Percentiles rank a stretch among this genome's conserved stretches.
phyloP scores from a whole-genome alignment of 2,113 vertebrate genomes.

The Apistogramma diplotaenia region DNA sequence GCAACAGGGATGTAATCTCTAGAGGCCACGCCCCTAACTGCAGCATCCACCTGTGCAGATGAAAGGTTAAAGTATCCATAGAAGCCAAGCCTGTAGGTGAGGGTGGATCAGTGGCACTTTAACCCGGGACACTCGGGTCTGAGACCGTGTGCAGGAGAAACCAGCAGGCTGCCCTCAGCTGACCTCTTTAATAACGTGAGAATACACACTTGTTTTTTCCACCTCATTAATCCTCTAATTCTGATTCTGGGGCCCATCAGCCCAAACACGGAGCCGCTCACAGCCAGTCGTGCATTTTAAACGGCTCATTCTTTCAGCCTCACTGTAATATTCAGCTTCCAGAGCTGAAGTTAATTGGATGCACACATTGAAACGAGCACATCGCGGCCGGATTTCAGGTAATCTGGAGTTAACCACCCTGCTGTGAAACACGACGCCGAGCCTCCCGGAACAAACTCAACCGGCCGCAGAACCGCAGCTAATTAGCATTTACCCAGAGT shows the following conservation, averaged over 20 bases:
- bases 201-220: neutral
- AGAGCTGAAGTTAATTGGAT: neutral
- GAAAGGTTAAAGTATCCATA: neutral
- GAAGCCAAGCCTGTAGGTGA: neutral
- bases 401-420: neutral
- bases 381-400: neutral
- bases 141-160: neutral
- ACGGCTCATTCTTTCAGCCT: fast-evolving
- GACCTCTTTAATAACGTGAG: neutral
- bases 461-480: neutral
- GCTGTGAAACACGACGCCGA: neutral
- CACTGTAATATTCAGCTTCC: slow-evolving; percentile 5
- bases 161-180: neutral
- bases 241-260: neutral
- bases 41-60: neutral
- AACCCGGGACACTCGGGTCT: too few species aligned
- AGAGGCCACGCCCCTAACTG: neutral
- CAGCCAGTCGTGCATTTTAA: neutral
- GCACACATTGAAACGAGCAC: neutral
- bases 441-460: neutral
- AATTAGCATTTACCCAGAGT: neutral
- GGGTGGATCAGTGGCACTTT: too few species aligned
- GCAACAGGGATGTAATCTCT: too few species aligned
- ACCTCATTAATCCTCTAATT: neutral
- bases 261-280: neutral